These are phyloP conservation scores for Chrosomus eos DNA, from an alignment of 2,797 vertebrate genomes.

Conservation along the genomic window DNA sequence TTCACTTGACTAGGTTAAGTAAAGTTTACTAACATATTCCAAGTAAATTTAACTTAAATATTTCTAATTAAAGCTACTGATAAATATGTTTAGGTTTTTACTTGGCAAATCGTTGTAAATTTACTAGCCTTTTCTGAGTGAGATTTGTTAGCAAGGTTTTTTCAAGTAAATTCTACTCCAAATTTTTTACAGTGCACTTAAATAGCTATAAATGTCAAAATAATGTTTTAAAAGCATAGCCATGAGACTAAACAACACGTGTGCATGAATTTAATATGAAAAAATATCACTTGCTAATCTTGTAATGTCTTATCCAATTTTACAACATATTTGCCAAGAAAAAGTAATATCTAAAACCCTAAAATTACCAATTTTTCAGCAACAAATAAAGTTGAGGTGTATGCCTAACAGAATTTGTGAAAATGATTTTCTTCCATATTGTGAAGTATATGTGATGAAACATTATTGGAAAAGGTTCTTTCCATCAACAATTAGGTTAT, in stretches of 20 bases:
- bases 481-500: neutral
- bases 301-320: neutral
- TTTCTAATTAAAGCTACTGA: too few species aligned
- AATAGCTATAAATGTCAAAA: neutral
- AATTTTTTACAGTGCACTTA: too few species aligned
- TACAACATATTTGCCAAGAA: neutral
- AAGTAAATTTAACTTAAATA: too few species aligned
- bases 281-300: neutral
- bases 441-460: neutral
- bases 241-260: neutral
- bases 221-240: neutral
- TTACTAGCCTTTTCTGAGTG: too few species aligned
- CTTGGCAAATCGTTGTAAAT: too few species aligned
- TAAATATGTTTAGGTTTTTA: too few species aligned
- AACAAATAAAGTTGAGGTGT: too few species aligned
- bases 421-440: neutral
- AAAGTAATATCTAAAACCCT: neutral
- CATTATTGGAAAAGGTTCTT: neutral
- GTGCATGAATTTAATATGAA: neutral
- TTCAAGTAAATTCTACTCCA: too few species aligned
- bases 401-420: too few species aligned
- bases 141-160: too few species aligned
- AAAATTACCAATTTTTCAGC: neutral
- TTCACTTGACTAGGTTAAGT: too few species aligned
- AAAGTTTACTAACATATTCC: too few species aligned